Percentiles rank a stretch among this genome's conserved stretches.
phyloP scores from a whole-genome alignment of 2,888 invertebrate genomes.

The Chrysolina oricalcia region DNA sequence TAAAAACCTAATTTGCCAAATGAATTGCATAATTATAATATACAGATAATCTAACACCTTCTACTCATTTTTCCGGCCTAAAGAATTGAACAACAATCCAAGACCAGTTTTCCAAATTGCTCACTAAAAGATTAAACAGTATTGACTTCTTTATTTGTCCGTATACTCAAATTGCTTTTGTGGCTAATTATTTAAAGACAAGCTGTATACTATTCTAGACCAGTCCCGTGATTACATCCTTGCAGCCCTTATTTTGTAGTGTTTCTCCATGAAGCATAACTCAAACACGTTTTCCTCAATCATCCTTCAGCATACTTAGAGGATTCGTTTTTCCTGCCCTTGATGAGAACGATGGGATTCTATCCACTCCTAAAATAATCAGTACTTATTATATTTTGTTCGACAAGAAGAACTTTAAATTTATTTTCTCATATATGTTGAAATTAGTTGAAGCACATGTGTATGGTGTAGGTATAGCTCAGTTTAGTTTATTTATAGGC shows the following conservation, averaged over 20 bases:
- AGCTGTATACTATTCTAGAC: constrained; percentile 1
- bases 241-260: neutral
- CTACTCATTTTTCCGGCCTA: no score
- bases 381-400: no score
- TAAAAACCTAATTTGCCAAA: no score
- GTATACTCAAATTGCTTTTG: neutral
- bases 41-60: no score
- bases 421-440: no score
- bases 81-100: no score
- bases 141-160: neutral
- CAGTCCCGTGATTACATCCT: constrained; percentile 6
- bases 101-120: no score
- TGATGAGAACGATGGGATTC: constrained; percentile 48
- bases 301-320: constrained; percentile 63
- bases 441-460: no score
- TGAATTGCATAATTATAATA: no score
- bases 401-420: neutral
- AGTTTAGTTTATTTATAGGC: no score
- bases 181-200: neutral
- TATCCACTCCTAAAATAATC: constrained; percentile 41
- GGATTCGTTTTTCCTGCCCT: constrained; percentile 64
- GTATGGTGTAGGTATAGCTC: no score
- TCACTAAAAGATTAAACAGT: neutral
- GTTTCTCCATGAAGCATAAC: neutral
- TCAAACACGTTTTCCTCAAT: constrained; percentile 46